A percentile compares a stretch with the other conserved stretches of the same genome.
These are phyloP conservation scores for Melipona beecheii DNA, from an alignment of 2,888 invertebrate species.

Conservation along the genomic window DNA sequence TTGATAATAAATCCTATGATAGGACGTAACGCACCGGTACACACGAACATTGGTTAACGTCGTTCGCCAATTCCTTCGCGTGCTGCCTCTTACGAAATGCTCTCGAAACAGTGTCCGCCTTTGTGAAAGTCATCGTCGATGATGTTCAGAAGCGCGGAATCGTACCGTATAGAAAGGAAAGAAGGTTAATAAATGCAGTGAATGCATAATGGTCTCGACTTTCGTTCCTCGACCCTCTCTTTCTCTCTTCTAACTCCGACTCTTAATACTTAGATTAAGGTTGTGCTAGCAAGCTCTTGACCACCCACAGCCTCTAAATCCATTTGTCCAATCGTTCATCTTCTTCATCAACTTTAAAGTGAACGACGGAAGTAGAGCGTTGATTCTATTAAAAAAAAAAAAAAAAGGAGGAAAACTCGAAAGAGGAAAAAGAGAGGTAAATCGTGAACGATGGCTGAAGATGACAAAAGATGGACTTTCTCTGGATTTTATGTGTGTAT, in stretches of 20 bases:
- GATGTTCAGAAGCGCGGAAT: slow-evolving; percentile 25
- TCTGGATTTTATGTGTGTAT: slow-evolving; percentile 20
- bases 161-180: slow-evolving; percentile 8
- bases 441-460: slow-evolving; percentile 8
- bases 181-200: slow-evolving; percentile 32
- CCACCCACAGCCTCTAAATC: slow-evolving; percentile 51
- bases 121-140: slow-evolving; percentile 46
- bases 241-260: not conserved
- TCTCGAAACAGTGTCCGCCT: slow-evolving; percentile 40
- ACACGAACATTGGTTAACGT: slow-evolving; percentile 13
- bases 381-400: slow-evolving; percentile 2
- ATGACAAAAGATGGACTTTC: not conserved
- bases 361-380: slow-evolving; percentile 38
- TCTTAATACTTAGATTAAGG: slow-evolving; percentile 60
- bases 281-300: slow-evolving; percentile 45
- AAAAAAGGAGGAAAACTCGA: slow-evolving; percentile 3
- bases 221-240: not conserved
- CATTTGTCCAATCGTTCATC: slow-evolving; percentile 42
- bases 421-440: not conserved
- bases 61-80: slow-evolving; percentile 14
- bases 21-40: not conserved
- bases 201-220: slow-evolving; percentile 17
- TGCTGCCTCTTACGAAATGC: slow-evolving; percentile 48
- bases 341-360: slow-evolving; percentile 18
- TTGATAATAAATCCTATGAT: slow-evolving; percentile 47